Base-by-base conservation (phyloP, 2,888 invertebrate species). In the Elaeidobius kamerunicus region DNA sequence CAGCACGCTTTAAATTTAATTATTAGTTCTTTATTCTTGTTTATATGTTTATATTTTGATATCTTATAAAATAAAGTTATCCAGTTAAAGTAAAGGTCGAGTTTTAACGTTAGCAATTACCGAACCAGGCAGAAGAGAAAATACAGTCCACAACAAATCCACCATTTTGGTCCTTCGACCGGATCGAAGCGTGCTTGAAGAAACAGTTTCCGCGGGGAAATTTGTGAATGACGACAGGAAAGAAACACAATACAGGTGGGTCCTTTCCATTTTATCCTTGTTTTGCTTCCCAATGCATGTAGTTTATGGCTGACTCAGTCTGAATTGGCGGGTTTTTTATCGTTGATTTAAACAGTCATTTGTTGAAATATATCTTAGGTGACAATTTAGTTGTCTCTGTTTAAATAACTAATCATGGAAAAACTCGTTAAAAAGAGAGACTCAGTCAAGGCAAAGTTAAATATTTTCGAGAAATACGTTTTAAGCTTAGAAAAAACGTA, bases 381-480 rank as follows among this genome's bases (percentile, higher is more conserved):
- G 4, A 23, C 9, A 23, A 23, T 23, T 23, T 23, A 23, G 23
- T 23, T 23, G 9, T 23, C 23, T 23, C 9, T 23, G 23, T 23
- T 23, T 23, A 9, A 23, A 23, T 23, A 23, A 6, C 9, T 23
- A 6, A 4, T 23, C 30, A 30, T n/a, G 3, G 30, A 30, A 30
- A 30, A 3, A 30, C 30, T 30, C 11, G 30, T 30, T 11, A 30
- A 30, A 30, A 30, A 30, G 11, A 30, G 30, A 30, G 30, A 12
- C 12, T 6, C 30, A 30, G 30, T 30, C 30, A 30, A 30, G 30
- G 30, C 30, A 30, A 30, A 30, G 30, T 30, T 30, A 30, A 30
- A 9, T n/a, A 30, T n/a, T 11, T 30, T 30, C 3, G 30, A 4
- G 3, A 30, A 11, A 3, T n/a, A n/a, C n/a, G n/a, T n/a, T n/a